Conservation (phyloP, 1,140 invertebrate species). For the Dreissena rostriformis region DNA sequence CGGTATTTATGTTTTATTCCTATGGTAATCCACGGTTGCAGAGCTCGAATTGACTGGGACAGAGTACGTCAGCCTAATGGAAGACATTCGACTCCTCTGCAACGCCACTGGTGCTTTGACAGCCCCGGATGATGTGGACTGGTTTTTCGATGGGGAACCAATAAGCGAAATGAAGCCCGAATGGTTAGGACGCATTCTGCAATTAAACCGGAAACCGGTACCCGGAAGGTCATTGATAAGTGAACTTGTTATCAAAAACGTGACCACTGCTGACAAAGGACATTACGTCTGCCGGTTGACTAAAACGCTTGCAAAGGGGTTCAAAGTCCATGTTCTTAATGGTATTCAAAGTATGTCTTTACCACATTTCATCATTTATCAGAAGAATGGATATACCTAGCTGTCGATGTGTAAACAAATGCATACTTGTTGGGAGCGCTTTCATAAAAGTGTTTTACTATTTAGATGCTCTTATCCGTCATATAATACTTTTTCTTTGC, state of each 20-base stretch:
- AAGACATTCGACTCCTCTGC: slow-evolving; percentile 63
- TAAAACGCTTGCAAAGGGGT: slow-evolving; percentile 32
- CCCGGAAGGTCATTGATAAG: slow-evolving; percentile 50
- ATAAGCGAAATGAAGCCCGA: slow-evolving; percentile 26
- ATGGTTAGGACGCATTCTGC: slow-evolving; percentile 1
- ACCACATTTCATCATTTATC: background rate
- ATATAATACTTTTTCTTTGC: too few species aligned
- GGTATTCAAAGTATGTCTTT: too few species aligned
- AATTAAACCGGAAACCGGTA: slow-evolving; percentile 36
- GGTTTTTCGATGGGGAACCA: slow-evolving; percentile 64
- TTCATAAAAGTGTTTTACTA: background rate
- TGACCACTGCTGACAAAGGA: slow-evolving; percentile 31
- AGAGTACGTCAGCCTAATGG: slow-evolving; percentile 62
- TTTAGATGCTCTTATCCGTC: background rate
- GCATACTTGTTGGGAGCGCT: background rate
- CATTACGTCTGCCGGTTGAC: slow-evolving; percentile 45
- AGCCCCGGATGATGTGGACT: slow-evolving; percentile 68
- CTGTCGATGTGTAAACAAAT: background rate
- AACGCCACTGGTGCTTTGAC: slow-evolving; percentile 65
- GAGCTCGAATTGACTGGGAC: slow-evolving; percentile 60
- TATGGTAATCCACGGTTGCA: too few species aligned
- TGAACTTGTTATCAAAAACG: slow-evolving; percentile 42
- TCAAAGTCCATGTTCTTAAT: slow-evolving; percentile 49
- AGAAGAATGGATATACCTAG: too few species aligned
- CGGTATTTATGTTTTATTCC: too few species aligned